Base-by-base conservation (phyloP, 2,797 vertebrate species). In the Gymnoscopelus braueri region DNA sequence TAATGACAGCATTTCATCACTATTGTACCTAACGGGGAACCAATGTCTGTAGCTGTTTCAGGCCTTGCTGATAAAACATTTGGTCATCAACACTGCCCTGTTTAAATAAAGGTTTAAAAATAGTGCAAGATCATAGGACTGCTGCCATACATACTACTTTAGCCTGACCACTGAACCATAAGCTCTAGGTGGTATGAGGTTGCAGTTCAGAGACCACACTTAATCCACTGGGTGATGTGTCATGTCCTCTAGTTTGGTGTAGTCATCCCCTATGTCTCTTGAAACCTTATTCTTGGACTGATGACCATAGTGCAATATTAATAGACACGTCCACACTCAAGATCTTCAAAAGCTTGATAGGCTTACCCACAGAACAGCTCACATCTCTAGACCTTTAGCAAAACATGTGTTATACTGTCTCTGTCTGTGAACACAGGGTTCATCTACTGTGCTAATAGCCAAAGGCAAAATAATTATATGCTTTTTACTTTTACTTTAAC, bases 211-310 rank as follows among this genome's bases (percentile, higher is more conserved):
- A 19, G 79, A 61, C 84, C 70, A 63, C n/a, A 54, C 65, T 59
- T 35, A 72, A 65, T 72, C 79, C 71, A 12, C 19, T 5, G 4
- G 72, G 39, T 62, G 70, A 80, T 58, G 70, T 70, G 75, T 89
- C 83, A 59, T 7, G 75, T 78, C 66, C 32, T 8, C 24, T 47
- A 9, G 65, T 65, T 19, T 19, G 51, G 63, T 14, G 12, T 56
- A 75, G 71, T 82, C 84, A 73, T 52, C 62, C 24, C 32, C 23
- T 0, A 39, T 39, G 3, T 62, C 53, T 51, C 70, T 64, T 77
- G 75, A 77, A 81, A 78, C 72, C 24, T 69, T 74, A 82, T 63
- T 85, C 80, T 78, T 52, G 55, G 81, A 65, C 60, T 47, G 65
- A 51, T 76, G 75, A 61, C 67, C 15, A 58, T 4, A 49, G 53